Percentiles rank a stretch among this genome's conserved stretches.
Evolutionary conservation across 2,113 vertebrate genomes (phyloP).

Genomic region (Leiothrix lutea): DNA sequence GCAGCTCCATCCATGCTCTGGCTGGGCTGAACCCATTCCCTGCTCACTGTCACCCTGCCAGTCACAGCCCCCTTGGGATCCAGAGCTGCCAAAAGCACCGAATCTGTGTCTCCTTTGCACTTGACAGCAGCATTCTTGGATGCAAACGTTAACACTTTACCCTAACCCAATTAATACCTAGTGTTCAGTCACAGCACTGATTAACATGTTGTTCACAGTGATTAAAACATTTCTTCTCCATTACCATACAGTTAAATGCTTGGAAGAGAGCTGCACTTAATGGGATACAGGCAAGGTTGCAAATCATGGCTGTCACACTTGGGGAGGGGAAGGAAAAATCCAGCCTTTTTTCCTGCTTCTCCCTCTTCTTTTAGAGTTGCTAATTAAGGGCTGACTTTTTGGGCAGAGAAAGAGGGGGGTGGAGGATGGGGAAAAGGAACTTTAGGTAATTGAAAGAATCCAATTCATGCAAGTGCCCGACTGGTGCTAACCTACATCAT

Average conservation of each 20-base stretch:
- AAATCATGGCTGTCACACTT: constrained; percentile 59
- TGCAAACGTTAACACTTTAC: constrained; percentile 71
- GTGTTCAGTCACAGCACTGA: constrained; percentile 75
- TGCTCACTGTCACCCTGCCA: not conserved
- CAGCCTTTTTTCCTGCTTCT: constrained; percentile 50
- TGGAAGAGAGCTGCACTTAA: constrained; percentile 71
- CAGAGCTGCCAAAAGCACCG: not conserved
- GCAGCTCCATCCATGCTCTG: not conserved
- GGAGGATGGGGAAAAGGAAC: constrained; percentile 52
- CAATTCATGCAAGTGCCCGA: constrained; percentile 82
- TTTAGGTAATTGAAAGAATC: constrained; percentile 85
- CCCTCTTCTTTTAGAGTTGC: constrained; percentile 70
- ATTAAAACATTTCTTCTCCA: constrained; percentile 86
- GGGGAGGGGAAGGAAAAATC: constrained; percentile 34
- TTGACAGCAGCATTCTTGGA: constrained; percentile 22
- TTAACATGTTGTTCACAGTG: constrained; percentile 79
- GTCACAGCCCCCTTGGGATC: not conserved
- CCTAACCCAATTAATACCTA: constrained; percentile 80
- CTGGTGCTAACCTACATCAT: constrained; percentile 86
- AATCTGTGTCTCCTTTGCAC: not conserved
- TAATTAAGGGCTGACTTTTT: constrained; percentile 81
- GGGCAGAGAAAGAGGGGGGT: constrained; percentile 76
- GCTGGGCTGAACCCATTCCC: not conserved
- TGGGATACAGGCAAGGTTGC: constrained; percentile 70
- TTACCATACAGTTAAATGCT: constrained; percentile 79